phyloP scores from a whole-genome alignment of 1,140 invertebrate species.

The Penaeus japonicus region DNA sequence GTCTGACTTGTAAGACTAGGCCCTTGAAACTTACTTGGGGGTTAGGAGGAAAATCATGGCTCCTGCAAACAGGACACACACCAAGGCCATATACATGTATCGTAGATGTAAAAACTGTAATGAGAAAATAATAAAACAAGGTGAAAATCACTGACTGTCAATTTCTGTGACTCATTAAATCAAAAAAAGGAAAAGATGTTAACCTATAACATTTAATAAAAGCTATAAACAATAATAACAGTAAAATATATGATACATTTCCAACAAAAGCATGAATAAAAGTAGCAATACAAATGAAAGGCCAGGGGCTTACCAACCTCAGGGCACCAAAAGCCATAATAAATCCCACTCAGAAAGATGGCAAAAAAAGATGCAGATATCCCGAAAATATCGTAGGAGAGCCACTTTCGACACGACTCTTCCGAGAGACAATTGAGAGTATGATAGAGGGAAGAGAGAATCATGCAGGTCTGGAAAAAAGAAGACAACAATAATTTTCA shows the following conservation, averaged over 20 bases:
- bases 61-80: conserved; percentile 78
- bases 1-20: neutral
- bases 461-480: conserved; percentile 85
- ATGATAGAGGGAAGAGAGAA: conserved; percentile 90
- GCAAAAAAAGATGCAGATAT: conserved; percentile 91
- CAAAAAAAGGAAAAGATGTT: too few relatives aligned
- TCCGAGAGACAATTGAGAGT: conserved; percentile 93
- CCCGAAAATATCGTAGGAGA: conserved; percentile 91
- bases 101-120: conserved; percentile 9
- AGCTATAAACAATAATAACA: too few relatives aligned
- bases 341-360: conserved; percentile 94
- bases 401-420: conserved; percentile 83
- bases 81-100: conserved; percentile 76
- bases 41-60: conserved; percentile 82
- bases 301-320: conserved; percentile 62
- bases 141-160: neutral
- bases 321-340: conserved; percentile 97
- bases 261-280: neutral
- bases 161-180: neutral
- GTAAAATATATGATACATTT: too few relatives aligned
- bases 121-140: neutral
- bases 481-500: neutral
- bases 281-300: neutral
- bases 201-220: too few relatives aligned
- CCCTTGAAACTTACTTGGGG: conserved; percentile 57